Conservation (phyloP, 1,140 invertebrate genomes). For the Diuraphis noxia region DNA sequence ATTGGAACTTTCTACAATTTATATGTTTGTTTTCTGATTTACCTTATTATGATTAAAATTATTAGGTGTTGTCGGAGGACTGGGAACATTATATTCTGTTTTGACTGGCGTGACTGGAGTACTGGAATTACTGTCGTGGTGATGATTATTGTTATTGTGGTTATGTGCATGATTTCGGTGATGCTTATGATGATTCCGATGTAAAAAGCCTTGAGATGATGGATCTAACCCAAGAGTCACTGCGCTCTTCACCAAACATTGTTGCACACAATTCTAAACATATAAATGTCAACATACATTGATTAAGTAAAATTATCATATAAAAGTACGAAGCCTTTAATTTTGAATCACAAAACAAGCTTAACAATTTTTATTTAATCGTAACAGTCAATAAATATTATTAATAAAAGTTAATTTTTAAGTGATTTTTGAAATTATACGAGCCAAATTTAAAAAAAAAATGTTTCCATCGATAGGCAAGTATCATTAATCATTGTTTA, state of each 20-base stretch:
- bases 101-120: constrained; percentile 47
- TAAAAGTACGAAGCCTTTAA: background rate
- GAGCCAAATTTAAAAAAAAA: background rate
- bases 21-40: background rate
- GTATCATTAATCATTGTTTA: too few relatives aligned
- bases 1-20: background rate
- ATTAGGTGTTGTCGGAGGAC: constrained; percentile 44
- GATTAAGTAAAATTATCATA: background rate
- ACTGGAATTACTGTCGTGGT: constrained; percentile 51
- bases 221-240: constrained; percentile 45
- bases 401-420: background rate
- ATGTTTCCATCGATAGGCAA: too few relatives aligned
- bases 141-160: constrained; percentile 51
- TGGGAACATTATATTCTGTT: constrained; percentile 36
- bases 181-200: constrained; percentile 16
- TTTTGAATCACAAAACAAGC: background rate
- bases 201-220: constrained; percentile 35
- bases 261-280: constrained; percentile 47
- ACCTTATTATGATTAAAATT: constrained; percentile 50
- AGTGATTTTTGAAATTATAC: background rate
- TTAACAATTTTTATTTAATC: background rate
- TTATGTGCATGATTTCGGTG: constrained; percentile 44
- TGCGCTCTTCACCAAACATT: constrained; percentile 46
- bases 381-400: background rate
- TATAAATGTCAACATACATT: background rate